Base-by-base conservation (phyloP, 2,113 vertebrate species). In the Irena cyanogastra region DNA sequence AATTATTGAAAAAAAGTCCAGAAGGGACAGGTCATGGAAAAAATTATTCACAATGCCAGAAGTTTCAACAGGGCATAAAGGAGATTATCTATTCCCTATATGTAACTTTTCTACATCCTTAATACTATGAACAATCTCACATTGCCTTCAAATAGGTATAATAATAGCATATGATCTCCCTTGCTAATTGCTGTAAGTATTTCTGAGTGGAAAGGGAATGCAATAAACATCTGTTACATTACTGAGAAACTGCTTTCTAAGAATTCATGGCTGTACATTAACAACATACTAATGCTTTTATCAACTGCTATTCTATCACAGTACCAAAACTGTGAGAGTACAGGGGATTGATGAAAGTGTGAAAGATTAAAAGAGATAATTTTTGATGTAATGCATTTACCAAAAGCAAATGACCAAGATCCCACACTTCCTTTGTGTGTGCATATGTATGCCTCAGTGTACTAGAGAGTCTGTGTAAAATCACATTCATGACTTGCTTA, bases 191-290 rank as follows among this genome's bases (percentile, higher is more conserved):
- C 72, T 79, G 19, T 39, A 78, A 77, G 33, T n/a, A 64, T 66
- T 91, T 94, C 28, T 13, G 4, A 69, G 45, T 64, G 47, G 16
- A 64, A 90, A 70, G 20, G 37, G 57, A 79, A 47, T 18, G 53
- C 17, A 60, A 54, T 45, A 88, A 77, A 54, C 35, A 68, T 61
- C 41, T 74, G 44, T 26, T 39, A 59, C 9, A 8, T 64, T 91
- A 53, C 13, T 59, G 56, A 85, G 75, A 89, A 94, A 63, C 13
- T 69, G 23, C 63, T 83, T 87, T 89, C 91, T 91, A 94, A 90
- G 87, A 94, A 94, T 60, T 54, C 50, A n/a, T 47, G 71, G n/a
- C 56, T 50, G 23, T 66, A 45, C 3, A 2, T 66, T 61, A 41
- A 35, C 17, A 64, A 49, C 21, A 41, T 24, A 68, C 0, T 16